Conservation (phyloP, 2,797 vertebrate genomes). For the Buphagus erythrorhynchus region DNA sequence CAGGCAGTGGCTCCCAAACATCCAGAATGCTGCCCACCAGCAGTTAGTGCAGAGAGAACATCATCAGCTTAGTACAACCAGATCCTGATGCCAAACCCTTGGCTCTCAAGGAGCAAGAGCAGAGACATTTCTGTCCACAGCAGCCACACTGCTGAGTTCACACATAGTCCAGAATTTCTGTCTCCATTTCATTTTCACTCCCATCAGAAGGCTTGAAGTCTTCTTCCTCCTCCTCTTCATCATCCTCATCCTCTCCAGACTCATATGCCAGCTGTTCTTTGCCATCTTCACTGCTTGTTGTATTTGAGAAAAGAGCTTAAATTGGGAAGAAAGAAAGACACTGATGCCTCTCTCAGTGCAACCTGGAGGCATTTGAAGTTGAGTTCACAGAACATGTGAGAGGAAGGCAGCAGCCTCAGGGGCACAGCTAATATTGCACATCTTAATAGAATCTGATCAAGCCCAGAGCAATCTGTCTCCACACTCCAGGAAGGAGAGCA, state of each 20-base stretch:
- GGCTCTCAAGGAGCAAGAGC: background rate
- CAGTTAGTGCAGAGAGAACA: background rate
- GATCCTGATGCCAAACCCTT: background rate
- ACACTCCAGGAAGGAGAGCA: background rate
- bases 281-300: conserved; percentile 52
- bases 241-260: conserved; percentile 82
- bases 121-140: background rate
- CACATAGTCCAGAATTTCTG: conserved; percentile 94
- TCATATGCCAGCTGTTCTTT: conserved; percentile 72
- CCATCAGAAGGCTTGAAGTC: conserved; percentile 92
- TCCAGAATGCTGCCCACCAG: background rate
- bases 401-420: background rate
- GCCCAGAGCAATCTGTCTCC: background rate
- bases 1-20: background rate
- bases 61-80: background rate
- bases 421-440: background rate
- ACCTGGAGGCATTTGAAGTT: background rate
- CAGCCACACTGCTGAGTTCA: conserved; percentile 51
- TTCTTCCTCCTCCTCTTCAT: conserved; percentile 88
- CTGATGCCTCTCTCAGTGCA: background rate
- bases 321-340: background rate
- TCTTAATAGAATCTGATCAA: background rate
- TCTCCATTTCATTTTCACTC: conserved; percentile 98
- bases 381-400: background rate
- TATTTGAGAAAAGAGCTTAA: conserved; percentile 78